Evolutionary conservation across 2,113 vertebrate genomes (phyloP).

Genomic region (Cyanoderma ruficeps): DNA sequence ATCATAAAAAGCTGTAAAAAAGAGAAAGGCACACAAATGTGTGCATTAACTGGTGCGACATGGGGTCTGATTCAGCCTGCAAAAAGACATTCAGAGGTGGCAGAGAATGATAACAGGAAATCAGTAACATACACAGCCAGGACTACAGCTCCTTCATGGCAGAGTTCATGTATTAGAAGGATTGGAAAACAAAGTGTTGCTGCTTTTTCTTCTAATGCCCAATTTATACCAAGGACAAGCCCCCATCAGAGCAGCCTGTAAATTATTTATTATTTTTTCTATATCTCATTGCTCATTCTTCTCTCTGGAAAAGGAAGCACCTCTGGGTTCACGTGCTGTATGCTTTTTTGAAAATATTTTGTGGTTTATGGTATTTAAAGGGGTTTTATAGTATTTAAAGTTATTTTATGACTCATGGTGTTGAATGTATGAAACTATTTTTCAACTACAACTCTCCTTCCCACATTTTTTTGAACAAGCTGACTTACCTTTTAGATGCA

Average conservation of each 20-base stretch:
- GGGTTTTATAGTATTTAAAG: neutral
- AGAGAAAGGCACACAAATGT: neutral
- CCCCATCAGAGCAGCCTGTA: neutral
- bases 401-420: neutral
- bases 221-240: neutral
- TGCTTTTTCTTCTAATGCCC: neutral
- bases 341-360: neutral
- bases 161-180: neutral
- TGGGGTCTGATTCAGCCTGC: accelerated
- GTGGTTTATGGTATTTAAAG: neutral
- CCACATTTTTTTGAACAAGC: neutral
- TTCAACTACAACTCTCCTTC: neutral
- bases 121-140: neutral
- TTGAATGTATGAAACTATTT: neutral
- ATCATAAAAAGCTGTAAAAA: neutral
- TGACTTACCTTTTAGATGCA: neutral
- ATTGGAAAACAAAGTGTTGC: neutral
- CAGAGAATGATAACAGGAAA: neutral
- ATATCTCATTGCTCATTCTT: neutral
- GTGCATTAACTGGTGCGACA: neutral
- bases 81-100: neutral
- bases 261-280: neutral
- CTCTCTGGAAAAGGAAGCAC: neutral
- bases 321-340: accelerated
- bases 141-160: neutral